Percentiles rank a stretch among this genome's conserved stretches.
phyloP scores from a whole-genome alignment of 2,888 invertebrate species.

The Masnerella sp. region DNA sequence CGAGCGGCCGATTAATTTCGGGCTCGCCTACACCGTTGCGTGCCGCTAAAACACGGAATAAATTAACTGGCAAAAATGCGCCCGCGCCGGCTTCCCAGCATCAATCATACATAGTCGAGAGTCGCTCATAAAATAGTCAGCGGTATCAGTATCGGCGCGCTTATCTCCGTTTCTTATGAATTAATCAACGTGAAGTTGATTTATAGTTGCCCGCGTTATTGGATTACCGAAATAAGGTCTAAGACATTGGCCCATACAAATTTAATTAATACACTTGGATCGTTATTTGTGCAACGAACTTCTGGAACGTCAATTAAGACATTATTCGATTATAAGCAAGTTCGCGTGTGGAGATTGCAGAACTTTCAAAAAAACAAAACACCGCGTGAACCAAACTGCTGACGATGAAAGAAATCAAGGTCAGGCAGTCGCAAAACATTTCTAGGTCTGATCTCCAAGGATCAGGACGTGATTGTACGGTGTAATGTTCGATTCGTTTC shows the following conservation, averaged over 20 bases:
- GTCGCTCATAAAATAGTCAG: constrained; percentile 50
- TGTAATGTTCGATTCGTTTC: too few relatives aligned
- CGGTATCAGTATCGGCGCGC: constrained; percentile 36
- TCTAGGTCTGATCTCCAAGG: too few relatives aligned
- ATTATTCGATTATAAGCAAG: constrained; percentile 56
- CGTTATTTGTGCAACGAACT: constrained; percentile 54
- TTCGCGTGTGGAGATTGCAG: constrained; percentile 23
- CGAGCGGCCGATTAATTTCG: constrained; percentile 22
- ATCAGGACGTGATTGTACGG: too few relatives aligned
- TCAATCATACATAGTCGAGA: constrained; percentile 45
- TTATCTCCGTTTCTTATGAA: constrained; percentile 56
- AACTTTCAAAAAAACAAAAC: too few relatives aligned
- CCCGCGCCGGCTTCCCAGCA: constrained; percentile 31
- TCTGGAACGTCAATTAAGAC: constrained; percentile 50
- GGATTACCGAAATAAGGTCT: constrained; percentile 48
- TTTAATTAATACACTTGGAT: constrained; percentile 57
- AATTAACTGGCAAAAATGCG: constrained; percentile 24
- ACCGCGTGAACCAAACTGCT: neutral
- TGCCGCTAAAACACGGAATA: constrained; percentile 26
- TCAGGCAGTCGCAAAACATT: neutral
- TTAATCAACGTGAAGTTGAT: constrained; percentile 54
- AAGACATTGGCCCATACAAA: constrained; percentile 52
- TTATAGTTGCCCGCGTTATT: constrained; percentile 45
- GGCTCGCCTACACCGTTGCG: constrained; percentile 12
- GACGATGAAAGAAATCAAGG: too few relatives aligned